Conservation (phyloP, 2,113 vertebrate species). For the Collichthys lucidus region DNA sequence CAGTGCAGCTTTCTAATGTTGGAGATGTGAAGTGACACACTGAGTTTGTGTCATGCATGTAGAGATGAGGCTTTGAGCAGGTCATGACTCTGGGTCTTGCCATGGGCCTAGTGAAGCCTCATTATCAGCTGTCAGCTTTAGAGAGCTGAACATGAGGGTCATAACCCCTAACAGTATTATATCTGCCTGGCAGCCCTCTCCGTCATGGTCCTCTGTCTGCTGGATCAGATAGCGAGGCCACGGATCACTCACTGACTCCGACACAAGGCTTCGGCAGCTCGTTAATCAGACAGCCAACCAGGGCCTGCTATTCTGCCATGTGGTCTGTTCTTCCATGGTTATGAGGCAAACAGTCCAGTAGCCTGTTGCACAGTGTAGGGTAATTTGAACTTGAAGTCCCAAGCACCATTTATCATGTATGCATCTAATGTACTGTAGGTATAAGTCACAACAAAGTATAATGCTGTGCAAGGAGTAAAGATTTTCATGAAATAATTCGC, state of each 20-base stretch:
- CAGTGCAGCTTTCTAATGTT: not conserved
- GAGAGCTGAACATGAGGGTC: conserved; percentile 80
- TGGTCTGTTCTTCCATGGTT: not conserved
- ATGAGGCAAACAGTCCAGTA: not conserved
- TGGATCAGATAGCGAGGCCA: conserved; percentile 83
- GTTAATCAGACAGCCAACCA: conserved; percentile 78
- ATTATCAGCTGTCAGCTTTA: conserved; percentile 83
- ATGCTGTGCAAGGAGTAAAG: not conserved
- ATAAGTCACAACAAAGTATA: not conserved
- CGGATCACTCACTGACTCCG: conserved; percentile 78
- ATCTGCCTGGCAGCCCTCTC: conserved; percentile 81
- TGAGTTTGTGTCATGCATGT: conserved; percentile 13
- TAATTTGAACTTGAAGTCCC: not conserved
- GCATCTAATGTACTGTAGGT: not conserved
- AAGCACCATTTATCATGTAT: not conserved
- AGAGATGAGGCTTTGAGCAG: conserved; percentile 50
- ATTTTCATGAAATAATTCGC: not conserved
- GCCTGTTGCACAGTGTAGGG: not conserved
- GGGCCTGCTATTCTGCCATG: conserved; percentile 32
- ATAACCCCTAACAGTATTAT: conserved; percentile 81
- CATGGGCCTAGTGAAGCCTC: conserved; percentile 74
- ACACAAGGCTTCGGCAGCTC: conserved; percentile 76
- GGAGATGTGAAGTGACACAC: not conserved
- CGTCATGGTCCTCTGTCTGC: conserved; percentile 82
- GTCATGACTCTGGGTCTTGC: conserved; percentile 56